Conservation (phyloP, 1,140 invertebrate species). For the Sitobion miscanthi region DNA sequence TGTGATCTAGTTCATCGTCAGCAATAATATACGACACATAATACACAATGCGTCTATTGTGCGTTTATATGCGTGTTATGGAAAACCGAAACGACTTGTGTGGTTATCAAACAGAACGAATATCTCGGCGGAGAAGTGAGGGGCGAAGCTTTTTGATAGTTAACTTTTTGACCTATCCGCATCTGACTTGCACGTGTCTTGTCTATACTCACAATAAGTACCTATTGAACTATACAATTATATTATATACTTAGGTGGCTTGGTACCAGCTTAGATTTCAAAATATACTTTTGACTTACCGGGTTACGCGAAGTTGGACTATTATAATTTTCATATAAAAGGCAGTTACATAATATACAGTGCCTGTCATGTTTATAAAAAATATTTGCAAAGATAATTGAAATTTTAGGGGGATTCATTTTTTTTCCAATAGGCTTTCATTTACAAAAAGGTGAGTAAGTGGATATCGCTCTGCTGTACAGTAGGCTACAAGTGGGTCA, state of each 20-base stretch:
- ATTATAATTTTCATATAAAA: neutral
- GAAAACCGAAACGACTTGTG: constrained; percentile 15
- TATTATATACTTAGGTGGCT: neutral
- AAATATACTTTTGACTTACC: neutral
- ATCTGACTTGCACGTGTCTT: neutral
- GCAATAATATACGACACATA: constrained; percentile 7
- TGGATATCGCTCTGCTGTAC: too few species aligned
- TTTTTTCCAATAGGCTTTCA: neutral
- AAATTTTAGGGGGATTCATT: neutral
- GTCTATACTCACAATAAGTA: neutral
- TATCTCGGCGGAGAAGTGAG: neutral
- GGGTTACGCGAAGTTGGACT: neutral
- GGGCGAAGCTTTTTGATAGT: neutral
- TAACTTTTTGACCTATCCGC: neutral
- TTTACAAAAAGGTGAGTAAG: neutral
- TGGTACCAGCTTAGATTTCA: neutral
- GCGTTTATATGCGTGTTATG: neutral
- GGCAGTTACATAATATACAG: too few species aligned
- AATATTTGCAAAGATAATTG: neutral
- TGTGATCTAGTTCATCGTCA: constrained; percentile 38
- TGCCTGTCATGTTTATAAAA: neutral
- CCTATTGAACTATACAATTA: neutral
- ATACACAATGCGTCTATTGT: neutral
- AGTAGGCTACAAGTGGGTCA: too few species aligned
- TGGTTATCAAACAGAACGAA: neutral